A percentile compares a stretch with the other conserved stretches of the same genome.
Conservation (phyloP, 1,140 invertebrate species). For the Gyrodactylus salaris region DNA sequence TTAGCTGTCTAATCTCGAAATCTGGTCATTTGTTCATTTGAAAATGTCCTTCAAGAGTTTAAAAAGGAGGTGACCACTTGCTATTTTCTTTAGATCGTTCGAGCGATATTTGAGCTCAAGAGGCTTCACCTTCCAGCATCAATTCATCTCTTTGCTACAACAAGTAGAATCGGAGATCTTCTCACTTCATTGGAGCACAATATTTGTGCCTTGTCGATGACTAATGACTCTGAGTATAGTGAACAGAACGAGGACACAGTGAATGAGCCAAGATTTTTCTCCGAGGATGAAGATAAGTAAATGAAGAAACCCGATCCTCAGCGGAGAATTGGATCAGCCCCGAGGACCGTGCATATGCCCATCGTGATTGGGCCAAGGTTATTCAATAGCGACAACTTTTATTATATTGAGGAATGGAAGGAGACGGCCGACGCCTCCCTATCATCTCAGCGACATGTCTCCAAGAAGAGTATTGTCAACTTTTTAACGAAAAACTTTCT, state of each 20-base stretch:
- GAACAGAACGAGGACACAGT: neutral
- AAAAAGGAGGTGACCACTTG: neutral
- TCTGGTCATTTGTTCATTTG: neutral
- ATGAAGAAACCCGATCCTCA: neutral
- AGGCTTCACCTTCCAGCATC: neutral
- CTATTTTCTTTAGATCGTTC: neutral
- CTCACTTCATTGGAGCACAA: neutral
- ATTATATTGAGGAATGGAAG: neutral
- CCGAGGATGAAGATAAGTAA: neutral
- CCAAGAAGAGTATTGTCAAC: neutral
- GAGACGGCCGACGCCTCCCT: neutral
- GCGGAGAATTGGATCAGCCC: neutral
- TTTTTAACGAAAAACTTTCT: neutral
- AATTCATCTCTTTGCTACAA: neutral
- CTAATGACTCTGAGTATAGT: neutral
- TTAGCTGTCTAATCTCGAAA: no score
- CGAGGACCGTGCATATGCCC: neutral
- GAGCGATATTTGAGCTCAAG: neutral
- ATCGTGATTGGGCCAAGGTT: neutral
- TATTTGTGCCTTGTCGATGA: neutral
- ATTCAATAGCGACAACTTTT: neutral
- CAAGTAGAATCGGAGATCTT: neutral
- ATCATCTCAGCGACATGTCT: neutral
- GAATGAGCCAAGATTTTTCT: neutral
- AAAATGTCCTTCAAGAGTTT: neutral